Evolutionary conservation across 2,888 invertebrate genomes (phyloP), one percentile per base, ranked within the genome.

Genomic region (Gandaritis pyraliata): DNA sequence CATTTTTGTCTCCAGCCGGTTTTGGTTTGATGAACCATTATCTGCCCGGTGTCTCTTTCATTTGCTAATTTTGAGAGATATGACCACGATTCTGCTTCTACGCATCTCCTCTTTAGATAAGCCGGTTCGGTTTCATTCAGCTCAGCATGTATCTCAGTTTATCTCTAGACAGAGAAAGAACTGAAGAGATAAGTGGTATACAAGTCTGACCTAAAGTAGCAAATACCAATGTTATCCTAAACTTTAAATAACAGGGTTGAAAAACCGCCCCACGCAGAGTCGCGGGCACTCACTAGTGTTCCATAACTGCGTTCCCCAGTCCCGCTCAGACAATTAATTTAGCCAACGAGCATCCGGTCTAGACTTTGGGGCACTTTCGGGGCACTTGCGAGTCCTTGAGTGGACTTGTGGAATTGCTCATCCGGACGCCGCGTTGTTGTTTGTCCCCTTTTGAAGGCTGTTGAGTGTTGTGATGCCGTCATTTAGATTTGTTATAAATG

Each of bases 281-380:
- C 52, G 43, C 43, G 41, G 41, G 15, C 15, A 1, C 2, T 36
- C 1, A 7, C 43, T 30, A 45, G 52, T 56, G 30, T 38, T 57
- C 50, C 57, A 60, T 49, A 58, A 59, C 33, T 36, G 49, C 43
- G 59, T 57, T 54, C 50, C 56, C 16, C 59, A 61, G 62, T 66
- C 63, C 64, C 70, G 63, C 61, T 64, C 72, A 73, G 77, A 77
- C 80, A 75, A 83, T 82, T 83, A 83, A 83, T 80, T 68, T 75
- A 74, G 71, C 72, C 65, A 58, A 71, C 73, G 66, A 74, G 73
- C 73, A 73, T 84, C 85, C 85, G 78, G 85, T 85, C 85, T 84
- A 85, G 85, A 85, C 85, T 78, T 72, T 70, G 61, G 60, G 71
- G 70, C 72, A 79, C 75, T 76, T 71, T 49, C 54, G 58, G 53